These are phyloP conservation scores for Bagarius yarrelli DNA, from an alignment of 2,113 vertebrate species.

Conservation along the genomic window DNA sequence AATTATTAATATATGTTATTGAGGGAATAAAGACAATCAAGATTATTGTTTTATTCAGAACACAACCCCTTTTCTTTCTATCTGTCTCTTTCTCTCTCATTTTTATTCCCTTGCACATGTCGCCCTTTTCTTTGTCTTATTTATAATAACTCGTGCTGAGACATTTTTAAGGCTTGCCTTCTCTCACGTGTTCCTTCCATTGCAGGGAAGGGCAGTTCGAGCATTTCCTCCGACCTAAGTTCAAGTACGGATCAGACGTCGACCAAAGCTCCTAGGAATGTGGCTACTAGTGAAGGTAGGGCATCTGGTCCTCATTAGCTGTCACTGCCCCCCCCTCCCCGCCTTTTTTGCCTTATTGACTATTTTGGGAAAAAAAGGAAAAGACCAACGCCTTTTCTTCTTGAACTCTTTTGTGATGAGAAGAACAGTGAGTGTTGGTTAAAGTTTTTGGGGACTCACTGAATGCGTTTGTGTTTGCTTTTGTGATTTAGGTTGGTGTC, in stretches of 20 bases:
- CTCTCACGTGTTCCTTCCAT: slow-evolving; percentile 43
- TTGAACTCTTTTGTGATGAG: slow-evolving; percentile 49
- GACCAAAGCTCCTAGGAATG: slow-evolving; percentile 87
- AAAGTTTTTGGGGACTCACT: not conserved
- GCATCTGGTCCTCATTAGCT: slow-evolving; percentile 70
- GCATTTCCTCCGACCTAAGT: slow-evolving; percentile 92
- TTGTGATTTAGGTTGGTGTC: not conserved
- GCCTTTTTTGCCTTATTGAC: slow-evolving; percentile 44
- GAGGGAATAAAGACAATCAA: not conserved
- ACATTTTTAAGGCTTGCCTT: slow-evolving; percentile 2
- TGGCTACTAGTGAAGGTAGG: slow-evolving; percentile 89
- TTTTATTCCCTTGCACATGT: not conserved
- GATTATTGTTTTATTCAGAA: not conserved
- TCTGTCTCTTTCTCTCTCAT: not conserved
- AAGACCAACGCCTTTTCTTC: slow-evolving; percentile 29
- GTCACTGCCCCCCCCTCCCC: slow-evolving; percentile 12
- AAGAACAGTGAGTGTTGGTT: slow-evolving; percentile 11
- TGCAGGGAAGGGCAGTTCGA: slow-evolving; percentile 91
- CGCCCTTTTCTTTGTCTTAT: slow-evolving; percentile 10
- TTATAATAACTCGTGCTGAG: not conserved
- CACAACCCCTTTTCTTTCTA: not conserved
- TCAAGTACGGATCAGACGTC: slow-evolving; percentile 90
- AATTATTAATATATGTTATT: slow-evolving; percentile 5
- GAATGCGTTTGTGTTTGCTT: not conserved
- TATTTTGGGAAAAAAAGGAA: slow-evolving; percentile 53